phyloP scores from a whole-genome alignment of 2,888 invertebrate species.

The Zygaena filipendulae region DNA sequence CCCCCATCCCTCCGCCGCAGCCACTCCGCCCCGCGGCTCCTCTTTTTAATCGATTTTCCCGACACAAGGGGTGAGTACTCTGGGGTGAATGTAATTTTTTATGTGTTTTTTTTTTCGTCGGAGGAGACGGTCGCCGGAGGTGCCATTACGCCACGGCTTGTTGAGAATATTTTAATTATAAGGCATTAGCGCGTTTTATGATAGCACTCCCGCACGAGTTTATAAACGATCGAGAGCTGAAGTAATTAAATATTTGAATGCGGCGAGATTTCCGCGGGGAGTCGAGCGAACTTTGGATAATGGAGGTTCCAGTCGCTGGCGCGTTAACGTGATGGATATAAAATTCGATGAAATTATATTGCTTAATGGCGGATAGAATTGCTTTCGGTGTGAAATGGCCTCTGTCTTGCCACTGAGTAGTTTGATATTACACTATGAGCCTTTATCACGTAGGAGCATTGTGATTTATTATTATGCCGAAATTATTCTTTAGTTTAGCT shows the following conservation, averaged over 20 bases:
- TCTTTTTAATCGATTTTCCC: constrained; percentile 70
- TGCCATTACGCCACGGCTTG: constrained; percentile 70
- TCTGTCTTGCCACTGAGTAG: neutral
- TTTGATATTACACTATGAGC: neutral
- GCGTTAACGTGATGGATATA: constrained; percentile 63
- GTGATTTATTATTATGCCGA: no score
- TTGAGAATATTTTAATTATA: constrained; percentile 71
- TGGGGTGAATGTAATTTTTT: constrained; percentile 71
- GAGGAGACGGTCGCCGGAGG: constrained; percentile 62
- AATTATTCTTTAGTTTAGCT: no score
- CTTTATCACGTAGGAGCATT: constrained; percentile 1
- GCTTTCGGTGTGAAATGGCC: constrained; percentile 34
- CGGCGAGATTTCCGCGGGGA: constrained; percentile 65
- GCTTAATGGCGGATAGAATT: constrained; percentile 57
- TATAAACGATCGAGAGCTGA: constrained; percentile 64
- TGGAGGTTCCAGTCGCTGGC: constrained; percentile 41
- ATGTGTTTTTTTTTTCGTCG: constrained; percentile 63
- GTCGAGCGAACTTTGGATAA: constrained; percentile 42
- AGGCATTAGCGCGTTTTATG: constrained; percentile 69
- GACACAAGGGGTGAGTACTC: constrained; percentile 69
- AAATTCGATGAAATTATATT: constrained; percentile 65
- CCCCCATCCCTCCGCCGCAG: constrained; percentile 41
- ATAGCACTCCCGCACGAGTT: constrained; percentile 62
- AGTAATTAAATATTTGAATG: constrained; percentile 70
- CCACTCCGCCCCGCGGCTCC: constrained; percentile 55